phyloP scores from a whole-genome alignment of 2,113 vertebrate genomes.

The Tichodroma muraria region DNA sequence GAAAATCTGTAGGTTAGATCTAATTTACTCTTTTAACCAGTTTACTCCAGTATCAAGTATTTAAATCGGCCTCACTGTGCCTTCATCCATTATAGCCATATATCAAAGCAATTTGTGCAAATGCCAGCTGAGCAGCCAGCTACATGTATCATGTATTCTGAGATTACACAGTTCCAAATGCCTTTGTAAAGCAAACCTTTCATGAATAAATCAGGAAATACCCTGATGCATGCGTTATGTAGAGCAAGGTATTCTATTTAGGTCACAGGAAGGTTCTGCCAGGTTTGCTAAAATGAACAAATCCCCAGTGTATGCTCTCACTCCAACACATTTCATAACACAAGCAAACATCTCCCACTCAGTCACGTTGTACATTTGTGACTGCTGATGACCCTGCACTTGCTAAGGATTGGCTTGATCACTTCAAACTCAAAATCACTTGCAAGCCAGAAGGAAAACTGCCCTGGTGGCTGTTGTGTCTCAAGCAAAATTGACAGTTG shows the following conservation, averaged over 20 bases:
- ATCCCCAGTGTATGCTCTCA: conserved; percentile 69
- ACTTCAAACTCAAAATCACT: conserved; percentile 12
- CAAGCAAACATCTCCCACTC: conserved; percentile 63
- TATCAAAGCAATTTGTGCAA: conserved; percentile 79
- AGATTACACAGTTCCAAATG: conserved; percentile 76
- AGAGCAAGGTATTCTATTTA: conserved; percentile 83
- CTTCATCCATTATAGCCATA: conserved; percentile 65
- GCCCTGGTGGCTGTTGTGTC: not conserved
- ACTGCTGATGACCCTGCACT: conserved; percentile 51
- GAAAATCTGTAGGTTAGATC: conserved; percentile 56
- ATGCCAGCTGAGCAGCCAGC: conserved; percentile 70
- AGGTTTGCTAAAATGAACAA: conserved; percentile 79
- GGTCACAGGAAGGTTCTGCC: conserved; percentile 79
- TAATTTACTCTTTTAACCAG: conserved; percentile 67
- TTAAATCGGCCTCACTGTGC: conserved; percentile 67
- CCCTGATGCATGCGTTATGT: conserved; percentile 80
- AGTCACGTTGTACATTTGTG: conserved; percentile 19
- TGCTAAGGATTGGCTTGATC: conserved; percentile 38
- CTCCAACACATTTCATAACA: conserved; percentile 66
- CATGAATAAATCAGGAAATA: conserved; percentile 85
- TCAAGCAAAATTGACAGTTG: not conserved
- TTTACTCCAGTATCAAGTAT: conserved; percentile 67
- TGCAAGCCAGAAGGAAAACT: conserved; percentile 13
- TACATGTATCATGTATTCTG: conserved; percentile 77
- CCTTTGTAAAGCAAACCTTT: conserved; percentile 81